These are phyloP conservation scores for Drosophila kokeensis DNA, from an alignment of 2,888 invertebrate genomes.

Conservation along the genomic window DNA sequence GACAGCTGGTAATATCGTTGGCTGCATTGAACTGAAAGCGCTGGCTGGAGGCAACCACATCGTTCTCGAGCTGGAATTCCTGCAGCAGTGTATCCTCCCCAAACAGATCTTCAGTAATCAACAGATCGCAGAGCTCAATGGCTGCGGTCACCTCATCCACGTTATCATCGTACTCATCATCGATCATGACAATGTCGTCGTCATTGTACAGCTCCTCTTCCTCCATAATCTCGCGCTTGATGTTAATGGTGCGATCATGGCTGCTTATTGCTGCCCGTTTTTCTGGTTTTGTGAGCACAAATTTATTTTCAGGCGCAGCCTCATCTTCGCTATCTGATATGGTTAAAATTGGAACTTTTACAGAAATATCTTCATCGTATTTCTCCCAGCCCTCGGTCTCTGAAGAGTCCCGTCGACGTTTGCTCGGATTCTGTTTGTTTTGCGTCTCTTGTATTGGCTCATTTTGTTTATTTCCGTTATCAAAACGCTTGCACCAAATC, in stretches of 20 bases:
- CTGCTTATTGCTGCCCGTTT: conserved; percentile 43
- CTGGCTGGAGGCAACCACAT: conserved; percentile 44
- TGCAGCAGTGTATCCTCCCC: conserved; percentile 62
- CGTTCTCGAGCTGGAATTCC: conserved; percentile 82
- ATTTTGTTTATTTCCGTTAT: not conserved
- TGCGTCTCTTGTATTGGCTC: not conserved
- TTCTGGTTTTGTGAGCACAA: not conserved
- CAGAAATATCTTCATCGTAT: no score
- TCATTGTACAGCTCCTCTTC: conserved; percentile 65
- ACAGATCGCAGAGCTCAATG: conserved; percentile 75
- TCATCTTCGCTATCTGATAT: conserved; percentile 13
- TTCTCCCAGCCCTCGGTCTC: no score
- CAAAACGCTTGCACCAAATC: conserved; percentile 78
- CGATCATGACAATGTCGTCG: conserved; percentile 82
- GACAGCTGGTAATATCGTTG: conserved; percentile 83
- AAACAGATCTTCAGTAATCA: conserved; percentile 82
- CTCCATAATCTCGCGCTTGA: conserved; percentile 83
- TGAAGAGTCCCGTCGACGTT: conserved; percentile 66
- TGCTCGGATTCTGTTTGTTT: conserved; percentile 17
- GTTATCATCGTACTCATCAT: conserved; percentile 70
- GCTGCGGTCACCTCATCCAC: conserved; percentile 44
- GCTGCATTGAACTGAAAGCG: conserved; percentile 47
- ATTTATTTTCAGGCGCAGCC: not conserved
- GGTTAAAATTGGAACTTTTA: no score
- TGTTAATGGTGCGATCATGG: conserved; percentile 73